Conservation (phyloP, 2,888 invertebrate species). For the Tromatobia lineatoria region DNA sequence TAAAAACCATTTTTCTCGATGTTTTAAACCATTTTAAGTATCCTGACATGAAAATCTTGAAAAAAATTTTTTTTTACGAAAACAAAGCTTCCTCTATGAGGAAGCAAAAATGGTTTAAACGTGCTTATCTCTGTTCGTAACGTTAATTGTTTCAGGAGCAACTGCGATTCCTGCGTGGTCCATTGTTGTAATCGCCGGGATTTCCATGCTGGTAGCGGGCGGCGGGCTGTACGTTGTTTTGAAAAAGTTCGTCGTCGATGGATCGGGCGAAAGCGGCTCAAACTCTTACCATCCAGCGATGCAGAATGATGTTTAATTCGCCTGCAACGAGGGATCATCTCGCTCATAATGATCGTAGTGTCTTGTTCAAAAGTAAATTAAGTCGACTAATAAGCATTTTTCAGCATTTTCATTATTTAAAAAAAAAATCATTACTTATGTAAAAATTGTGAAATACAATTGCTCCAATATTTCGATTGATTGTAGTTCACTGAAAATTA, state of each 20-base stretch:
- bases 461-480: not conserved
- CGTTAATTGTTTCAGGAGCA: constrained; percentile 86
- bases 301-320: constrained; percentile 86
- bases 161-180: constrained; percentile 93
- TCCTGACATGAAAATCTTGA: no score
- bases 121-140: no score
- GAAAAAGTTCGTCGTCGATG: constrained; percentile 89
- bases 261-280: constrained; percentile 86
- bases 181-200: constrained; percentile 89
- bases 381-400: not conserved
- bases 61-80: no score
- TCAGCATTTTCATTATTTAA: not conserved
- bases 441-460: not conserved
- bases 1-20: no score
- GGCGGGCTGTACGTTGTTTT: constrained; percentile 89
- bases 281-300: constrained; percentile 87
- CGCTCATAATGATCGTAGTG: not conserved
- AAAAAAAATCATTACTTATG: not conserved
- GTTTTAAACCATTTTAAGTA: no score
- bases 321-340: constrained; percentile 6
- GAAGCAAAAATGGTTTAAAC: no score
- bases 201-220: constrained; percentile 90
- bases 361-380: not conserved
- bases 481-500: not conserved
- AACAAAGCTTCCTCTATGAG: no score